These are phyloP conservation scores for Apodemia duryi DNA, from an alignment of 2,888 invertebrate species.

Conservation along the genomic window DNA sequence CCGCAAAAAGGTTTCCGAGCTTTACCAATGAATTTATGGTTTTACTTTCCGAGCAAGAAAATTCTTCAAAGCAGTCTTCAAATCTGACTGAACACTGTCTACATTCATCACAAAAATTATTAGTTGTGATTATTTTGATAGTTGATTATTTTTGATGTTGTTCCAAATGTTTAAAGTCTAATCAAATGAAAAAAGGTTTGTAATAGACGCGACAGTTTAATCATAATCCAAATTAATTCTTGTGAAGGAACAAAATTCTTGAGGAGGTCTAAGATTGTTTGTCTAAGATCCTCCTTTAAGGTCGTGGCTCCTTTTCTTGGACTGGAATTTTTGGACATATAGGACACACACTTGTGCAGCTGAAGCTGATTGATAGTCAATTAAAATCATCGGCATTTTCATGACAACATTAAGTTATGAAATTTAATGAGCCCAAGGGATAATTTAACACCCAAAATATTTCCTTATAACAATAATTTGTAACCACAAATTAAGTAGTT, in stretches of 20 bases:
- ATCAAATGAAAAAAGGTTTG: not conserved
- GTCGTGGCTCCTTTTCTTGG: not conserved
- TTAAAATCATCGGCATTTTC: not conserved
- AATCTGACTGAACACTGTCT: too few species aligned
- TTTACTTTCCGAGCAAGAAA: too few species aligned
- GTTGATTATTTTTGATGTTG: not conserved
- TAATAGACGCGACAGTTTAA: not conserved
- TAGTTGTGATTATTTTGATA: too few species aligned
- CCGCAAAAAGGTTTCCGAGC: too few species aligned
- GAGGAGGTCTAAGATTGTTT: not conserved
- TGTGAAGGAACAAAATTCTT: not conserved
- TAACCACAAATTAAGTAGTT: too few species aligned
- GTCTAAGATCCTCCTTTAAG: not conserved
- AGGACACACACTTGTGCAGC: not conserved
- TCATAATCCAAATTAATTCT: not conserved
- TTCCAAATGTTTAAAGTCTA: not conserved
- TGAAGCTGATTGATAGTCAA: too few species aligned
- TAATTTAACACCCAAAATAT: not conserved
- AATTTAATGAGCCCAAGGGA: not conserved
- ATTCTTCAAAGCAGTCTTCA: too few species aligned
- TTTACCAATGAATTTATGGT: too few species aligned
- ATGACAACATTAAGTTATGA: not conserved
- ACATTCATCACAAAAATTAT: too few species aligned
- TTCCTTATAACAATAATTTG: not conserved
- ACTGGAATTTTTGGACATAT: not conserved